These are phyloP conservation scores for Stenopsyche tienmushanensis DNA, from an alignment of 1,140 invertebrate species.

Conservation along the genomic window DNA sequence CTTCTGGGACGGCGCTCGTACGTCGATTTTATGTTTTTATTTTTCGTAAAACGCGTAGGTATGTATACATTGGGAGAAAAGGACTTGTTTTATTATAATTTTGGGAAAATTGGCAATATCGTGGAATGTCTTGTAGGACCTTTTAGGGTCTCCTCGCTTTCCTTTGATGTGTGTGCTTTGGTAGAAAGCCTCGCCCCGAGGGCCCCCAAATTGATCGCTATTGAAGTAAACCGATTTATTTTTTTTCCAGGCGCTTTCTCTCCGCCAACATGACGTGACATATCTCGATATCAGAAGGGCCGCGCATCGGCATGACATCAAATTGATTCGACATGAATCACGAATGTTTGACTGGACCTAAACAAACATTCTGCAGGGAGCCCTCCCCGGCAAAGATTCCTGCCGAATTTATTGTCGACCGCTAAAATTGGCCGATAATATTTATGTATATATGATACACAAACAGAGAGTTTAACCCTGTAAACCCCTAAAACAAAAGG, in stretches of 20 bases:
- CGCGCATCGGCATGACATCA: constrained; percentile 15
- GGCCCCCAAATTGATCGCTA: constrained; percentile 20
- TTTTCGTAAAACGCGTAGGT: no score
- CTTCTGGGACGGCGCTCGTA: no score
- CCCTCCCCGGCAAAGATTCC: neutral
- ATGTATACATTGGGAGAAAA: neutral
- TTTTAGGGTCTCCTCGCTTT: neutral
- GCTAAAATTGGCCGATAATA: neutral
- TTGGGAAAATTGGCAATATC: constrained; percentile 25
- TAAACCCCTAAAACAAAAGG: no score
- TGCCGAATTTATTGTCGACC: neutral
- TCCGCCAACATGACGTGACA: neutral
- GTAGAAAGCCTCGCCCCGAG: constrained; percentile 5
- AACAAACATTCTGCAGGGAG: constrained; percentile 19
- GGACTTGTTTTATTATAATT: constrained; percentile 26
- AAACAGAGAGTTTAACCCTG: constrained; percentile 21
- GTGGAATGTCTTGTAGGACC: neutral
- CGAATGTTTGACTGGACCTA: constrained; percentile 18
- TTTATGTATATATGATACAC: constrained; percentile 11
- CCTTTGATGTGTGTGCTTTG: constrained; percentile 13
- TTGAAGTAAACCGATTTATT: constrained; percentile 24
- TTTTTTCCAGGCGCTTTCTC: neutral
- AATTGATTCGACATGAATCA: constrained; percentile 28
- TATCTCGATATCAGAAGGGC: constrained; percentile 7
- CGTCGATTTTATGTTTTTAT: no score